Base-by-base conservation (phyloP, 2,113 vertebrate genomes). In the Nothoprocta pentlandii region DNA sequence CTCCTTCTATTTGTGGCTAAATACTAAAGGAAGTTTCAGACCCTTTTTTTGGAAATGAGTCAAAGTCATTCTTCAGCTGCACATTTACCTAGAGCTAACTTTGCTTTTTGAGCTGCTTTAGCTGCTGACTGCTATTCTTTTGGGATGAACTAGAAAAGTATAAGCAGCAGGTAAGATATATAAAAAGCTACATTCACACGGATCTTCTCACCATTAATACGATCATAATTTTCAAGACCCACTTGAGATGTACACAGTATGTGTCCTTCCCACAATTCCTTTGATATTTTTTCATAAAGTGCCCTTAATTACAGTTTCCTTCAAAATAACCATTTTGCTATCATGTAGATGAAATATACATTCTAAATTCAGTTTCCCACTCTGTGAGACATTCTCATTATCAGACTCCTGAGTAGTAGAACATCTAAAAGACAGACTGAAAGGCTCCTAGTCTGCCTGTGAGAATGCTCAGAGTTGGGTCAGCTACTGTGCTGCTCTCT, bases 161-260 rank as follows among this genome's bases (percentile, higher is more conserved):
- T 68, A 93, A 97, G 94, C 96, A 96, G 97, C 96, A 92, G 97
- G 97, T 95, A 90, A 95, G 97, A 96, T 94, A 44, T 85, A 95
- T 92, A 82, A 83, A 96, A 95, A 95, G 93, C 93, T 91, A 61
- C 46, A 78, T 92, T 96, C 91, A 80, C 59, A 16, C 10, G 14
- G 70, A 54, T 91, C 25, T 87, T 89, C 54, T 87, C 34, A 59
- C 67, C 69, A 71, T 83, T 91, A 89, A 92, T 96, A 91, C 63
- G 75, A 87, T 70, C 7, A 54, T 69, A 73, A 73, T 92, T 94
- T 93, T 91, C 49, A 62, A 82, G 66, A 87, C 2, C 69, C 46
- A 21, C 63, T 79, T 62, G 73, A 94, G 71, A 70, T 77, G 6
- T 74, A 89, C 91, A 63, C 77, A 80, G 91, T 85, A 91, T 87